Percentiles rank a stretch among this genome's conserved stretches.
Conservation (phyloP, 2,888 invertebrate species). For the Epiperipatus broadwayi region DNA sequence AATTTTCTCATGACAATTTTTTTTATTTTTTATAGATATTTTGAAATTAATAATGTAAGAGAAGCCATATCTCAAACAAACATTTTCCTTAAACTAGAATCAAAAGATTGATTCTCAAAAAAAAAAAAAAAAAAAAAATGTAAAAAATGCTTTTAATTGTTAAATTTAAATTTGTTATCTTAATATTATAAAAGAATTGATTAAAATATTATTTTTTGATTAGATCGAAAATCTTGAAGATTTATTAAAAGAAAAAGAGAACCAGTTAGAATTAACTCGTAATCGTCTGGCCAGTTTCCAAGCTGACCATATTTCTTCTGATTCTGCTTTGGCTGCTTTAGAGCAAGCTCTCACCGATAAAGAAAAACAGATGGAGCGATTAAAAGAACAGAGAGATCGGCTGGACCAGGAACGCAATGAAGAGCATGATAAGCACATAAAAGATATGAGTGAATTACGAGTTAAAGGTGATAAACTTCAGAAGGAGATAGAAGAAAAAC, state of each 20-base stretch:
- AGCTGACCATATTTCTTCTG: conserved; percentile 74
- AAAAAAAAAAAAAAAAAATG: background rate
- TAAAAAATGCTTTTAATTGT: too few relatives aligned
- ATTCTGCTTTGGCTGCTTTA: conserved; percentile 72
- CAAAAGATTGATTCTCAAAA: too few relatives aligned
- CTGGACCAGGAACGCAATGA: conserved; percentile 90
- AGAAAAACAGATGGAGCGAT: conserved; percentile 86
- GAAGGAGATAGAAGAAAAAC: conserved; percentile 25
- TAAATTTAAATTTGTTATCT: too few relatives aligned
- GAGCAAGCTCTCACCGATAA: conserved; percentile 91
- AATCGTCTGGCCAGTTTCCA: conserved; percentile 53
- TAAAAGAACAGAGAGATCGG: conserved; percentile 79
- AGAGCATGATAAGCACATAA: conserved; percentile 76
- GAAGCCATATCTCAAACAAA: too few relatives aligned
- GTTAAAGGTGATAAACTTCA: conserved; percentile 23
- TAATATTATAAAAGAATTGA: background rate
- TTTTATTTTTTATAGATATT: too few relatives aligned
- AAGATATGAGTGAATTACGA: conserved; percentile 65
- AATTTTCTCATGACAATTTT: too few relatives aligned
- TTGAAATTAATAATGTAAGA: too few relatives aligned
- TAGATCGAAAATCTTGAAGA: conserved; percentile 96
- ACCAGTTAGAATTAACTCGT: conserved; percentile 85
- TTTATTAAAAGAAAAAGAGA: conserved; percentile 87
- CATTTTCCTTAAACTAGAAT: background rate
- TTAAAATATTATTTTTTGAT: too few relatives aligned